These are phyloP conservation scores for Spodoptera litura DNA, from an alignment of 1,140 invertebrate species.

Conservation along the genomic window DNA sequence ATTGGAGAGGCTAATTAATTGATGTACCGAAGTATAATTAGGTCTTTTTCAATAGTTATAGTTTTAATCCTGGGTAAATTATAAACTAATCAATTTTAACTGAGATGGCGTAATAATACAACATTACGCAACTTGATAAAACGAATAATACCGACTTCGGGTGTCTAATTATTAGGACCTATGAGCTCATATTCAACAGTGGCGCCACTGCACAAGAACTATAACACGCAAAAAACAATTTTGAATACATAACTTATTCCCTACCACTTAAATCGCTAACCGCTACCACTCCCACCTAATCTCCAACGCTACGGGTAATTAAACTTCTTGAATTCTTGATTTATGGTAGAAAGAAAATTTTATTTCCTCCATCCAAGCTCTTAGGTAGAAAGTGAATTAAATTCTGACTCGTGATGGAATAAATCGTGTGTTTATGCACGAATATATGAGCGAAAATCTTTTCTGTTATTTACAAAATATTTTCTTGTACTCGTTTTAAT, in stretches of 20 bases:
- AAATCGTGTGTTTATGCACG: constrained; percentile 30
- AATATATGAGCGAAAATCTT: constrained; percentile 2
- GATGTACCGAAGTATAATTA: too few species aligned
- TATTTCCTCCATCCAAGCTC: constrained; percentile 30
- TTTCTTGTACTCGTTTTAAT: background rate
- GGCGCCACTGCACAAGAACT: background rate
- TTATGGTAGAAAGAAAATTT: constrained; percentile 44
- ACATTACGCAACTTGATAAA: too few species aligned
- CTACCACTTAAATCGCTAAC: background rate
- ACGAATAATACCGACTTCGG: too few species aligned
- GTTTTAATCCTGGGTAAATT: too few species aligned
- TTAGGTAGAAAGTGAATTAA: constrained; percentile 32
- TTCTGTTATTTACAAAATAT: constrained; percentile 5
- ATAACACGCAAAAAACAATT: background rate
- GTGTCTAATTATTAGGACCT: too few species aligned
- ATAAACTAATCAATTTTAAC: too few species aligned
- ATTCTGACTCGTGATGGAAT: constrained; percentile 16
- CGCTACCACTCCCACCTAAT: background rate
- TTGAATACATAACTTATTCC: too few species aligned
- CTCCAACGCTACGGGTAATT: constrained; percentile 32
- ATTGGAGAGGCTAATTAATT: too few species aligned
- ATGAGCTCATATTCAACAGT: too few species aligned
- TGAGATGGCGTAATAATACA: too few species aligned
- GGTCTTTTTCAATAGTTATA: too few species aligned
- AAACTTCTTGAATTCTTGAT: constrained; percentile 46